Base-by-base conservation (phyloP, 2,888 invertebrate species). In the Hemithea aestivaria region DNA sequence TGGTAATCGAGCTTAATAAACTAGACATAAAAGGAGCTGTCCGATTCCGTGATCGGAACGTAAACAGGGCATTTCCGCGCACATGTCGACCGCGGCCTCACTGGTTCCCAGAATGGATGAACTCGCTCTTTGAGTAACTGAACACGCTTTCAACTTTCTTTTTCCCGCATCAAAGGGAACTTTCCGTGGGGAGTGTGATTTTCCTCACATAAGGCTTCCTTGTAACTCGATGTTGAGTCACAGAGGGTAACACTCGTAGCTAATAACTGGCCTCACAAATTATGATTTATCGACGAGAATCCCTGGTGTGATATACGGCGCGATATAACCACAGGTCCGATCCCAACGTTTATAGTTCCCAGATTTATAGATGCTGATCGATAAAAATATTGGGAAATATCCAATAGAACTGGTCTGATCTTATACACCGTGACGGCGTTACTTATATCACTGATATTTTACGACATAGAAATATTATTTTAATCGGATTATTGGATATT, bases 21-120 rank as follows among this genome's bases (percentile, higher is more conserved):
- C 66, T 58, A 53, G 51, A 51, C 80, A 61, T 74, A 73, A 78
- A 83, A 76, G 82, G 80, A 64, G 62, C 51, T 71, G 69, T 64
- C 73, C 74, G 64, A 77, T 76, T 71, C 68, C 65, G 73, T 73
- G 67, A 70, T 66, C 62, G 53, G 62, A 68, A 71, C 73, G 72
- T 73, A 78, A 78, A 80, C 76, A 76, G 64, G 53, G 62, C 62
- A 68, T 78, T 78, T 80, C 78, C 77, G 75, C 65, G 69, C 78
- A 75, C 72, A 73, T 75, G 77, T 62, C 50, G 52, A 55, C 53
- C 49, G 45, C 45, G 10, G 34, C 27, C 10, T 33, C 40, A n/a
- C n/a, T n/a, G n/a, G 47, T 67, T 68, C 66, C 48, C 45, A 51
- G 67, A 67, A 66, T 56, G 60, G 58, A 64, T 60, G 63, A 54